phyloP scores from a whole-genome alignment of 2,888 invertebrate species.

The Gari tellinella region DNA sequence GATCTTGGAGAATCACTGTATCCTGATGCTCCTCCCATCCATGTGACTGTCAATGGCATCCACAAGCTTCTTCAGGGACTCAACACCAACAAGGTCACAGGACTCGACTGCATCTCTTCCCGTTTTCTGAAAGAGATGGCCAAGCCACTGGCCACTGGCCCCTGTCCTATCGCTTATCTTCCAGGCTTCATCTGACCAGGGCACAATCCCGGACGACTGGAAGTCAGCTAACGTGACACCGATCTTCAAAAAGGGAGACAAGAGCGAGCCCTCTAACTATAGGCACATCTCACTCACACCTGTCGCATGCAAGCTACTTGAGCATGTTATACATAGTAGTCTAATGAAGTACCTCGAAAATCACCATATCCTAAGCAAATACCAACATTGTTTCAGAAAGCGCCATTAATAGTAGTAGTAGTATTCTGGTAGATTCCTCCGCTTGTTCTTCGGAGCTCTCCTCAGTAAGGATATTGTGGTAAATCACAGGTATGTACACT shows the following conservation, averaged over 20 bases:
- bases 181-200: too few relatives aligned
- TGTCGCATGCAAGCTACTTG: slow-evolving; percentile 16
- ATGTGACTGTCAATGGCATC: not conserved
- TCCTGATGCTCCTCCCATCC: not conserved
- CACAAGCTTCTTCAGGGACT: not conserved
- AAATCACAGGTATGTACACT: too few relatives aligned
- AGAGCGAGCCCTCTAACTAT: slow-evolving; percentile 22
- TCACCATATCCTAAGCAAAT: slow-evolving; percentile 5
- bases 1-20: not conserved
- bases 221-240: slow-evolving; percentile 44
- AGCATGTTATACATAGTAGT: slow-evolving; percentile 28
- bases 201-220: too few relatives aligned
- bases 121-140: too few relatives aligned
- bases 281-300: slow-evolving; percentile 26
- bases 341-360: slow-evolving; percentile 11
- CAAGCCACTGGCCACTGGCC: slow-evolving; percentile 19
- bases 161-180: slow-evolving; percentile 32
- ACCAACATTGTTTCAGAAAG: slow-evolving; percentile 10
- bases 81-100: not conserved
- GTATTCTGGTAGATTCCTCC: too few relatives aligned
- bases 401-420: too few relatives aligned
- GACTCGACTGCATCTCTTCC: too few relatives aligned
- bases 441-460: too few relatives aligned
- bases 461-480: too few relatives aligned
- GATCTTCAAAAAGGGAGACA: slow-evolving; percentile 53